A percentile compares a stretch with the other conserved stretches of the same genome.
Conservation (phyloP, 2,888 invertebrate species). For the Ariolimax columbianus region DNA sequence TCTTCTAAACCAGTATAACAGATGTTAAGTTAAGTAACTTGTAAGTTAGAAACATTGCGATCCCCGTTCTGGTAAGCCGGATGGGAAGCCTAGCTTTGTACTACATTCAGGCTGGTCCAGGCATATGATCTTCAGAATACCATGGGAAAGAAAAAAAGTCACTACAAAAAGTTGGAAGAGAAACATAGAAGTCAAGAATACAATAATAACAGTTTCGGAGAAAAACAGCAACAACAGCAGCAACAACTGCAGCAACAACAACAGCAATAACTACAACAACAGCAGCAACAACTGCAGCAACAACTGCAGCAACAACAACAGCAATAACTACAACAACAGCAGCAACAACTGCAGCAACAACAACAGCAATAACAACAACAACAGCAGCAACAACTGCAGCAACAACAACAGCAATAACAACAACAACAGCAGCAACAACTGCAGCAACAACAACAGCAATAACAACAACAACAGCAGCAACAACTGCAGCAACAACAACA, state of each 20-base stretch:
- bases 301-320: background rate
- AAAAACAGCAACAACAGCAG: too few relatives aligned
- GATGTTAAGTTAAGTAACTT: too few relatives aligned
- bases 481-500: background rate
- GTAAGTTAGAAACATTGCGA: too few relatives aligned
- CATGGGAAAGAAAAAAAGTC: too few relatives aligned
- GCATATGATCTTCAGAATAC: too few relatives aligned
- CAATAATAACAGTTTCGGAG: too few relatives aligned
- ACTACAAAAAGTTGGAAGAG: too few relatives aligned
- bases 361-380: background rate
- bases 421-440: background rate
- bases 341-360: background rate
- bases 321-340: background rate
- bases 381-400: background rate
- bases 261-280: background rate
- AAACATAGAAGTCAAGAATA: too few relatives aligned
- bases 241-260: background rate
- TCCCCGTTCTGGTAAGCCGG: too few relatives aligned
- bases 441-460: background rate
- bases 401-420: background rate
- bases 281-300: background rate
- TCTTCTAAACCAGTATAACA: too few relatives aligned
- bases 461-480: background rate
- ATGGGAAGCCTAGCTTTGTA: too few relatives aligned
- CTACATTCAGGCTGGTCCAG: too few relatives aligned